These are phyloP conservation scores for Exephanes ischioxanthus DNA, from an alignment of 2,888 invertebrate genomes.

Conservation along the genomic window DNA sequence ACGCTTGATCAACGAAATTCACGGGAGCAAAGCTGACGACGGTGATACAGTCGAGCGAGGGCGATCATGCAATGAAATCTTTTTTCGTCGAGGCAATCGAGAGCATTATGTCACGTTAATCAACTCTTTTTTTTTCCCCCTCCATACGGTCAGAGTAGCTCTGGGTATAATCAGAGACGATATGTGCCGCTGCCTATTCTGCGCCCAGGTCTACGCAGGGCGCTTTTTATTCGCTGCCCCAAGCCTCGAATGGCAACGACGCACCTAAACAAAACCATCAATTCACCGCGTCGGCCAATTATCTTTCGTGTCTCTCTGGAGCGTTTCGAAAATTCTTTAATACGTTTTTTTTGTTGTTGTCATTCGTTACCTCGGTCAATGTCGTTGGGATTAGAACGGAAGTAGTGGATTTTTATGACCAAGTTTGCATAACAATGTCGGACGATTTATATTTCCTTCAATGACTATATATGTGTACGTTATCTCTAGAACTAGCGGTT, in stretches of 20 bases:
- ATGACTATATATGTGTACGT: too few relatives aligned
- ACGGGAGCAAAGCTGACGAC: conserved; percentile 25
- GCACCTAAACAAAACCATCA: conserved; percentile 6
- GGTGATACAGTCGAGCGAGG: not conserved
- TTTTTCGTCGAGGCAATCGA: conserved; percentile 9
- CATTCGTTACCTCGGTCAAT: conserved; percentile 21
- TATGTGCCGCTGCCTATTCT: not conserved
- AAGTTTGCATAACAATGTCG: not conserved
- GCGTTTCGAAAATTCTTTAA: not conserved
- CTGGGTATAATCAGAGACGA: conserved; percentile 3
- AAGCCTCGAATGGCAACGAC: not conserved
- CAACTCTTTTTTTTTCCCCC: not conserved
- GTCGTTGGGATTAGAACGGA: conserved; percentile 5
- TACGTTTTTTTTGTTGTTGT: conserved; percentile 11
- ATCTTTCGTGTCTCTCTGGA: not conserved
- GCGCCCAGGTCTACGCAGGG: not conserved
- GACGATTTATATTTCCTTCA: too few relatives aligned
- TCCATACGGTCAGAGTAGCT: not conserved
- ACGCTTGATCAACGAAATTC: conserved; percentile 57
- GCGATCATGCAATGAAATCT: conserved; percentile 8
- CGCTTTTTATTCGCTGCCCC: not conserved
- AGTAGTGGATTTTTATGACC: not conserved
- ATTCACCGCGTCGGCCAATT: conserved; percentile 30
- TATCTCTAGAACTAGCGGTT: too few relatives aligned
- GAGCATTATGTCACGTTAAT: conserved; percentile 3